Evolutionary conservation across 64 coral and sea anemone species (phyloP).

Genomic region (Actinia tenebrosa): DNA sequence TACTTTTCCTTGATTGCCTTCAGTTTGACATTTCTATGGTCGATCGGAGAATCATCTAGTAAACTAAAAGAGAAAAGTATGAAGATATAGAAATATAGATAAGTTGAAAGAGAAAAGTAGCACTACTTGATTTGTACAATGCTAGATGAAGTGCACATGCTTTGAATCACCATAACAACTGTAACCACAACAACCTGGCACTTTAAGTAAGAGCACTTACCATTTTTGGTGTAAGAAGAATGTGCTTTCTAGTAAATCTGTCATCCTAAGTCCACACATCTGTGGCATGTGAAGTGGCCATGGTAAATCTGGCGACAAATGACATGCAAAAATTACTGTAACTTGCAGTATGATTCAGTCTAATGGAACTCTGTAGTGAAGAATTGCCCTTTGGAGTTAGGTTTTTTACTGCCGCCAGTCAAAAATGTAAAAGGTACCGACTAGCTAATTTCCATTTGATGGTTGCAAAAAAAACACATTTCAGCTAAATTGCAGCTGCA

Average conservation of each 20-base stretch:
- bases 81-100: too few relatives aligned
- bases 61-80: slow-evolving; percentile 48
- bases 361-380: too few relatives aligned
- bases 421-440: too few relatives aligned
- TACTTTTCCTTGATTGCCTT: slow-evolving; percentile 94
- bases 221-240: slow-evolving; percentile 79
- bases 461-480: too few relatives aligned
- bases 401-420: too few relatives aligned
- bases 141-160: not conserved
- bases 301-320: slow-evolving; percentile 46
- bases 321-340: not conserved
- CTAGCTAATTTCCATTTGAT: too few relatives aligned
- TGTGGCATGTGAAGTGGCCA: slow-evolving; percentile 66
- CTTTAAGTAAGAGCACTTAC: not conserved
- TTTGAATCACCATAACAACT: not conserved
- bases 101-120: slow-evolving; percentile 23
- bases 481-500: too few relatives aligned
- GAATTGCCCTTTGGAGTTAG: too few relatives aligned
- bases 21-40: slow-evolving; percentile 89
- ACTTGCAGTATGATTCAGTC: too few relatives aligned
- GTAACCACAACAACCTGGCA: not conserved
- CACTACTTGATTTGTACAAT: not conserved
- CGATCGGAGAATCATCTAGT: slow-evolving; percentile 67
- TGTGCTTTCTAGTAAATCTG: slow-evolving; percentile 61
- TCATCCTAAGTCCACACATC: slow-evolving; percentile 53